These are phyloP conservation scores for Morone chrysops DNA, from an alignment of 2,113 vertebrate genomes.

Conservation along the genomic window DNA sequence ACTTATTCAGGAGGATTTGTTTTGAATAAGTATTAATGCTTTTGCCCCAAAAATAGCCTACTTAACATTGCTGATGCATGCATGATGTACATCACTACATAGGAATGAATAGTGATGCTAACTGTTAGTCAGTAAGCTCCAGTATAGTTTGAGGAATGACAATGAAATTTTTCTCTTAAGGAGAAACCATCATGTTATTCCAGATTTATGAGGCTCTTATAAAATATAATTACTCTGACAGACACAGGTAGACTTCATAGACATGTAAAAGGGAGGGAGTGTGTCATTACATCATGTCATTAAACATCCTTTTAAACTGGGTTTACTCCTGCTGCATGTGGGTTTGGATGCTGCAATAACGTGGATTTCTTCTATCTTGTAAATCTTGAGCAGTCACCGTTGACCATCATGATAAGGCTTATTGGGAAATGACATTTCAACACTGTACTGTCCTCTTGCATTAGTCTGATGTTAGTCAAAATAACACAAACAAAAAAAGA, in stretches of 20 bases:
- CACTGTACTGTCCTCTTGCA: conserved; percentile 5
- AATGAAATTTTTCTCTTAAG: conserved; percentile 28
- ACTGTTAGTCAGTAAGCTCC: neutral
- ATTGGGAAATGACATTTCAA: conserved; percentile 47
- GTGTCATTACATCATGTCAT: conserved; percentile 50
- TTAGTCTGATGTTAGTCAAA: conserved; percentile 14
- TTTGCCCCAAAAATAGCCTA: neutral
- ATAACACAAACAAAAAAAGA: neutral
- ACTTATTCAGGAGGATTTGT: conserved; percentile 10
- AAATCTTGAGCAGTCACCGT: conserved; percentile 3
- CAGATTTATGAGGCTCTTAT: conserved; percentile 76
- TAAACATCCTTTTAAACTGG: conserved; percentile 34
- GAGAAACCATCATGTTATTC: conserved; percentile 58
- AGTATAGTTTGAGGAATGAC: neutral
- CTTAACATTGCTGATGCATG: neutral
- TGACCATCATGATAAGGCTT: conserved; percentile 20
- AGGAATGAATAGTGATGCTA: neutral
- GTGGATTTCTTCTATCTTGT: neutral
- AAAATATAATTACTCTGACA: conserved; percentile 74
- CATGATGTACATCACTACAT: neutral
- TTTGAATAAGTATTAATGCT: conserved; percentile 7
- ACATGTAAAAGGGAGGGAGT: conserved; percentile 42
- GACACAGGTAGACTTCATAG: conserved; percentile 72
- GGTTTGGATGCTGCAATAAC: neutral
- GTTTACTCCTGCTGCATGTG: conserved; percentile 26